Evolutionary conservation across 2,113 vertebrate species (phyloP).

Genomic region (Rhinolophus ferrumequinum): DNA sequence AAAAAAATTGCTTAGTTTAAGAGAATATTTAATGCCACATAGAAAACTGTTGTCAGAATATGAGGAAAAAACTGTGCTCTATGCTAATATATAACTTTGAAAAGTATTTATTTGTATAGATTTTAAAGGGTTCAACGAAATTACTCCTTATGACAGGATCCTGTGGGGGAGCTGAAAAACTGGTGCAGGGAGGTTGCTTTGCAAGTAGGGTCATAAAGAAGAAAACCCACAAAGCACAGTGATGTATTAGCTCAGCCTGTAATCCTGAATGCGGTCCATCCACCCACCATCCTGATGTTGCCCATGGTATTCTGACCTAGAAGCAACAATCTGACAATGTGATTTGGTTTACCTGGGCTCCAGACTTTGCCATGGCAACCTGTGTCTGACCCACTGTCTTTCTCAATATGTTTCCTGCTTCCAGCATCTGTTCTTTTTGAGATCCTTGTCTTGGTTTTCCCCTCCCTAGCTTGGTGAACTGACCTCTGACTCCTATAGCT

Average conservation of each 20-base stretch:
- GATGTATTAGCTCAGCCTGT: background rate
- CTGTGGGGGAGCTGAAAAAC: background rate
- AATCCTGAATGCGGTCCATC: background rate
- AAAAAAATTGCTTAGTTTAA: background rate
- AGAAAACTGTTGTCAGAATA: background rate
- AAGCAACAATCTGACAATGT: background rate
- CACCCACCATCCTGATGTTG: background rate
- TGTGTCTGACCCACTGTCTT: conserved; percentile 45
- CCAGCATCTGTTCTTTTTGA: conserved; percentile 17
- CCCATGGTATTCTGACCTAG: background rate
- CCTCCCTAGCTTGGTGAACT: background rate
- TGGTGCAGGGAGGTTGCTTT: background rate
- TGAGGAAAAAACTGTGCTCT: background rate
- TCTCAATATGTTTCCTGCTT: conserved; percentile 43
- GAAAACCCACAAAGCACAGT: background rate
- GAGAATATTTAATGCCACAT: background rate
- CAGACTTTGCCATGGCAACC: conserved; percentile 50
- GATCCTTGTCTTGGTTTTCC: conserved; percentile 44
- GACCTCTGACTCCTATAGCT: background rate
- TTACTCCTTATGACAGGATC: background rate
- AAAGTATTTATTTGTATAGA: background rate
- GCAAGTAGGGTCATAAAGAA: background rate
- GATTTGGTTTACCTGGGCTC: conserved; percentile 24
- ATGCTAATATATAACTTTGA: background rate
- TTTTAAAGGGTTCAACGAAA: background rate